phyloP scores from a whole-genome alignment of 1,140 invertebrate genomes.

The Chlorops oryzae region DNA sequence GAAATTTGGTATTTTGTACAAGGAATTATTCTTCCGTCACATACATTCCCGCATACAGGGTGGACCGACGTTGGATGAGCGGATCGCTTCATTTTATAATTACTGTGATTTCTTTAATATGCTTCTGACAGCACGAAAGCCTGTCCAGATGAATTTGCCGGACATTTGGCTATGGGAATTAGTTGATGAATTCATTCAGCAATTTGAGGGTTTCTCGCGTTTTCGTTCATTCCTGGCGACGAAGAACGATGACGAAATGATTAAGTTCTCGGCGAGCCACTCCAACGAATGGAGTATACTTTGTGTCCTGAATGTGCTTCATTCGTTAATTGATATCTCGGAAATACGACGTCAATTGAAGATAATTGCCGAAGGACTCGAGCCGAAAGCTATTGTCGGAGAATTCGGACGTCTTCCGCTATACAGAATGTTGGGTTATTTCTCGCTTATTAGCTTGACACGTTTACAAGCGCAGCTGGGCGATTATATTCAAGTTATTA shows the following conservation, averaged over 20 bases:
- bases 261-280: slow-evolving; percentile 54
- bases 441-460: slow-evolving; percentile 86
- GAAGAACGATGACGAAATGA: slow-evolving; percentile 74
- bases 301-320: slow-evolving; percentile 94
- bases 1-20: slow-evolving; percentile 91
- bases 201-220: slow-evolving; percentile 96
- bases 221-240: slow-evolving; percentile 74
- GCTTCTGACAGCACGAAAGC: slow-evolving; percentile 82
- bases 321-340: too few species aligned
- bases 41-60: slow-evolving; percentile 86
- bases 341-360: too few species aligned
- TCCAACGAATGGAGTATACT: slow-evolving; percentile 97
- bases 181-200: slow-evolving; percentile 93
- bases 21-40: slow-evolving; percentile 95
- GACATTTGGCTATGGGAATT: slow-evolving; percentile 99
- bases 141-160: slow-evolving; percentile 87
- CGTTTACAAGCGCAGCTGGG: slow-evolving; percentile 91
- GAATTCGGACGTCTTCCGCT: too few species aligned
- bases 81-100: slow-evolving; percentile 94
- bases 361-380: too few species aligned
- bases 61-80: slow-evolving; percentile 82
- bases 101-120: slow-evolving; percentile 98
- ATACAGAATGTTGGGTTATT: slow-evolving; percentile 98
- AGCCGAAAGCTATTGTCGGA: too few species aligned
- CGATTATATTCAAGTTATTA: slow-evolving; percentile 89